phyloP scores from a whole-genome alignment of 2,113 vertebrate genomes.

The Pogona vitticeps region DNA sequence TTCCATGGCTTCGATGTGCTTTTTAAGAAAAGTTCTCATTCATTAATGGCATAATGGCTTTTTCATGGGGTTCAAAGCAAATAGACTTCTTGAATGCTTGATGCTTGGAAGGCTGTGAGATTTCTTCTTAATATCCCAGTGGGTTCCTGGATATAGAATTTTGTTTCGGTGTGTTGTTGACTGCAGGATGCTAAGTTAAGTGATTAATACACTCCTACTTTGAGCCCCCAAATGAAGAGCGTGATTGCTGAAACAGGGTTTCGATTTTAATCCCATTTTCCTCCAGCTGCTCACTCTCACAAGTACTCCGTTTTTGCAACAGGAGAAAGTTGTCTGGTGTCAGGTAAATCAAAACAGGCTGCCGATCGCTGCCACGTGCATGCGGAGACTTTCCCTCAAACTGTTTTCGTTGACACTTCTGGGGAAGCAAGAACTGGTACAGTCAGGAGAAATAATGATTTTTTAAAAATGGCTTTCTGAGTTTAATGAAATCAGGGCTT shows the following conservation, averaged over 20 bases:
- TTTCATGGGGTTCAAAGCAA: constrained; percentile 31
- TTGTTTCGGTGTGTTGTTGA: neutral
- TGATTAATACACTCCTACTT: neutral
- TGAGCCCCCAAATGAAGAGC: no score
- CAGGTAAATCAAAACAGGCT: neutral
- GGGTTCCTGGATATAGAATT: neutral
- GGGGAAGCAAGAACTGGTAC: neutral
- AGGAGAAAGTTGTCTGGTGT: constrained; percentile 31
- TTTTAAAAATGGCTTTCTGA: rapidly evolving
- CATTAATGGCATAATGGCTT: constrained; percentile 21
- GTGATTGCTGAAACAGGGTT: no score
- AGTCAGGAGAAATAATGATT: neutral
- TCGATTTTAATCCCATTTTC: no score
- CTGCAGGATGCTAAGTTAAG: neutral
- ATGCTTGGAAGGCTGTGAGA: neutral
- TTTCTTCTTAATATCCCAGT: neutral
- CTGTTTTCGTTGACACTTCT: neutral
- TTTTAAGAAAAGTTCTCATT: constrained; percentile 18
- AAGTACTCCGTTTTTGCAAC: neutral
- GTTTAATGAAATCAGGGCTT: neutral
- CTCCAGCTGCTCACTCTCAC: neutral
- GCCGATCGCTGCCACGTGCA: neutral
- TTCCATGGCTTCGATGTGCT: constrained; percentile 7
- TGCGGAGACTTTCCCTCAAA: neutral
- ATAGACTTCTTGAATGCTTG: neutral